These are phyloP conservation scores for Porites rus DNA, from an alignment of 92 coral and sea anemone species.

Conservation along the genomic window DNA sequence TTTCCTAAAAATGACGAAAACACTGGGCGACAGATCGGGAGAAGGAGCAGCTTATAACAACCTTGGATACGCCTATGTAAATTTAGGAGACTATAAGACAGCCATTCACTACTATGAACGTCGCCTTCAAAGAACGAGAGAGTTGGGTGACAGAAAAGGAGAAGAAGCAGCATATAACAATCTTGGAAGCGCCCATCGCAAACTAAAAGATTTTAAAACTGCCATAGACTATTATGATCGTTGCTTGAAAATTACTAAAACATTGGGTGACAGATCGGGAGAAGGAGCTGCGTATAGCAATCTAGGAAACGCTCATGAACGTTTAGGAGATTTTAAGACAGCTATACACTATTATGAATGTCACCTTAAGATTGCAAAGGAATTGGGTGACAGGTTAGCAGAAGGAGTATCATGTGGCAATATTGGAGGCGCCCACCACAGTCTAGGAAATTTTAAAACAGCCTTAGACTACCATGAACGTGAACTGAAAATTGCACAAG, in stretches of 20 bases:
- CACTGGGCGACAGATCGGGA: background rate
- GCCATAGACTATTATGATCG: background rate
- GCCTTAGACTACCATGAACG: too few relatives aligned
- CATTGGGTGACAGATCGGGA: background rate
- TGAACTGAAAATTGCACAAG: too few relatives aligned
- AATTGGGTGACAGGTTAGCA: too few relatives aligned
- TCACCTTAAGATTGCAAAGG: too few relatives aligned
- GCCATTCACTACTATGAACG: background rate
- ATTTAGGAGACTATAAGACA: background rate
- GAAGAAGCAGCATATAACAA: background rate
- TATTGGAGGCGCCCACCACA: too few relatives aligned
- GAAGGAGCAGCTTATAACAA: slow-evolving; percentile 10
- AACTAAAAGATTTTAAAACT: background rate
- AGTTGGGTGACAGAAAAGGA: background rate
- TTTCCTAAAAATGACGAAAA: background rate
- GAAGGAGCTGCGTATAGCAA: background rate
- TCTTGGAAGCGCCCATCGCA: background rate
- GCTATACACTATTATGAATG: slow-evolving; percentile 8
- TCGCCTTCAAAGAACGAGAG: background rate
- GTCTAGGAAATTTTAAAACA: too few relatives aligned
- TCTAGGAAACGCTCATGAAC: background rate
- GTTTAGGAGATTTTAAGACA: slow-evolving; percentile 7
- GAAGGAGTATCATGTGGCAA: too few relatives aligned
- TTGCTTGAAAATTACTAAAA: background rate
- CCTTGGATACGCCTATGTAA: background rate